These are phyloP conservation scores for Battus philenor DNA, from an alignment of 1,140 invertebrate species.

Conservation along the genomic window DNA sequence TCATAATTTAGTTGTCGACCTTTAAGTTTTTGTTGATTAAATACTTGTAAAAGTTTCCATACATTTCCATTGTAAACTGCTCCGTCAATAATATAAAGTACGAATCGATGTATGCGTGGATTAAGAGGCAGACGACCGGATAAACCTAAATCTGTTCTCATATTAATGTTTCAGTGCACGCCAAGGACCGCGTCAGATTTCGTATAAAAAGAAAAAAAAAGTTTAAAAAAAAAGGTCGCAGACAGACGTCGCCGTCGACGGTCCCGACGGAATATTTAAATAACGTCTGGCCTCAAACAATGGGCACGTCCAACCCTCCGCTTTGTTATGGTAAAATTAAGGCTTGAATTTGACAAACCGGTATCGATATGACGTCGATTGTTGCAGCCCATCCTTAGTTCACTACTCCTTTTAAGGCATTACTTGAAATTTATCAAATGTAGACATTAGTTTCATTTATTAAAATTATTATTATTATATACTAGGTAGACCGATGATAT, in stretches of 20 bases:
- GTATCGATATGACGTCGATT: conserved; percentile 38
- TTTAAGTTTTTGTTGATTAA: too few species aligned
- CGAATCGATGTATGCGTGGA: background rate
- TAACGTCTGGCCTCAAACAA: conserved; percentile 65
- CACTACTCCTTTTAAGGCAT: too few species aligned
- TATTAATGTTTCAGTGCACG: conserved; percentile 28
- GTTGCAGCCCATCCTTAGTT: conserved; percentile 18
- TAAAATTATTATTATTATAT: too few species aligned
- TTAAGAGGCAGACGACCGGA: background rate
- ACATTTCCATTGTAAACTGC: too few species aligned
- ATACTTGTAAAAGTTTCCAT: too few species aligned
- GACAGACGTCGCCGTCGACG: conserved; percentile 28
- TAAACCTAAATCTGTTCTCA: conserved; percentile 8
- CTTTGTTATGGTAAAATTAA: conserved; percentile 68
- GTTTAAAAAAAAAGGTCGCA: conserved; percentile 30
- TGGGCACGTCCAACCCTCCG: conserved; percentile 38
- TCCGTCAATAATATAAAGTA: too few species aligned
- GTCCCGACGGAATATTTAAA: conserved; percentile 58
- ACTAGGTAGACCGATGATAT: too few species aligned
- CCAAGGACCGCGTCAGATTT: conserved; percentile 41
- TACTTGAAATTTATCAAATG: too few species aligned
- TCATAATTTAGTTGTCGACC: too few species aligned
- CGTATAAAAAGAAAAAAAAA: conserved; percentile 35
- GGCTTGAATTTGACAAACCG: conserved; percentile 35
- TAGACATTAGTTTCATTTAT: too few species aligned